phyloP scores from a whole-genome alignment of 2,113 vertebrate species.

The Dissostichus mawsoni region DNA sequence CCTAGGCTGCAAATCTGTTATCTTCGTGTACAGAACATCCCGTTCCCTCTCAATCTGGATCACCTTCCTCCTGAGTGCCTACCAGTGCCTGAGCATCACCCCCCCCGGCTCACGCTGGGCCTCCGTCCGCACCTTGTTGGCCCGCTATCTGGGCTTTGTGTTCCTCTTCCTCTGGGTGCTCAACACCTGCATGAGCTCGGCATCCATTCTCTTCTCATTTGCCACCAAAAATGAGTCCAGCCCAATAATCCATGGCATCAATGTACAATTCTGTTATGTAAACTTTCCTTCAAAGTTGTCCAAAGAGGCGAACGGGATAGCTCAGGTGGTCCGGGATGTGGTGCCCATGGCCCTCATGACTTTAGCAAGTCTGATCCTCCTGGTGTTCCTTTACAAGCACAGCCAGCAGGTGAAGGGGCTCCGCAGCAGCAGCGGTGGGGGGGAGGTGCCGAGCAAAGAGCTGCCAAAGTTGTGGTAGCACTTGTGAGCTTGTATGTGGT shows the following conservation, averaged over 20 bases:
- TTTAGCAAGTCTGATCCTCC: slow-evolving; percentile 77
- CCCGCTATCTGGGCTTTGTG: slow-evolving; percentile 61
- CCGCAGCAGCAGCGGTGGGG: slow-evolving; percentile 39
- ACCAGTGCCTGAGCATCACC: slow-evolving; percentile 81
- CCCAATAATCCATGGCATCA: slow-evolving; percentile 60
- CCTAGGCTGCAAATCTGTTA: slow-evolving; percentile 77
- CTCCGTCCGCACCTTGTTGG: slow-evolving; percentile 40
- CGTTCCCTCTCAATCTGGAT: slow-evolving; percentile 85
- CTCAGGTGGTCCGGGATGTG: slow-evolving; percentile 79
- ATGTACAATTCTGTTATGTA: slow-evolving; percentile 78
- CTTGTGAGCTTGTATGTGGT: slow-evolving; percentile 80
- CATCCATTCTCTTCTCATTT: slow-evolving; percentile 71
- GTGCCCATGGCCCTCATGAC: slow-evolving; percentile 84
- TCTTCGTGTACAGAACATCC: slow-evolving; percentile 80
- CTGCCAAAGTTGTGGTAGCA: slow-evolving; percentile 79
- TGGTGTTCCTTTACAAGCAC: slow-evolving; percentile 82
- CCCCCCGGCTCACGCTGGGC: slow-evolving; percentile 79
- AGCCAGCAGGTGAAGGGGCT: slow-evolving; percentile 73
- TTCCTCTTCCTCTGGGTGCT: slow-evolving; percentile 80
- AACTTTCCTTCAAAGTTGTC: slow-evolving; percentile 73
- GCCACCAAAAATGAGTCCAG: slow-evolving; percentile 55
- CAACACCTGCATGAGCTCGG: slow-evolving; percentile 72
- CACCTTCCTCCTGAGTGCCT: slow-evolving; percentile 82
- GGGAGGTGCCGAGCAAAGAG: slow-evolving; percentile 66
- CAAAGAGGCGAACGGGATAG: slow-evolving; percentile 71